phyloP scores from a whole-genome alignment of 2,888 invertebrate species.

The Leptogaster cylindrica region DNA sequence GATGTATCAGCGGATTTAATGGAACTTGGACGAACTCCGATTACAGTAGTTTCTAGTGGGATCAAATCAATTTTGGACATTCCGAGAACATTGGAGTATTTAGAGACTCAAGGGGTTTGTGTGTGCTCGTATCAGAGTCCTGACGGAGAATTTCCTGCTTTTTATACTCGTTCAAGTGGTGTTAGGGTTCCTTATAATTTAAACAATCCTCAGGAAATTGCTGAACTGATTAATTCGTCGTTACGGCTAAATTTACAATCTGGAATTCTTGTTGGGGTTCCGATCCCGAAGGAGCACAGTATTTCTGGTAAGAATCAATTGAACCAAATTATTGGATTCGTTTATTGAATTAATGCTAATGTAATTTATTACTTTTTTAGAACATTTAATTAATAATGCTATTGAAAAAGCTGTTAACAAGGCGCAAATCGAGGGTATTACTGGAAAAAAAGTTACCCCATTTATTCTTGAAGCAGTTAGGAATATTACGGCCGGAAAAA shows the following conservation, averaged over 20 bases:
- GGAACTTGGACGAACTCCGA: conserved; percentile 79
- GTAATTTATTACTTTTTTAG: too few species aligned
- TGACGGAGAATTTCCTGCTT: conserved; percentile 84
- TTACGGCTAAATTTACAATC: conserved; percentile 67
- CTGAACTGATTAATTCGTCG: conserved; percentile 70
- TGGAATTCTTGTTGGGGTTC: conserved; percentile 87
- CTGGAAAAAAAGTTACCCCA: conserved; percentile 91
- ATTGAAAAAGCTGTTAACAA: conserved; percentile 73
- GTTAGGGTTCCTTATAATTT: conserved; percentile 75
- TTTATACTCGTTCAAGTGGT: conserved; percentile 84
- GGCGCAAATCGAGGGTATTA: conserved; percentile 68
- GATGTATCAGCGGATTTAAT: conserved; percentile 95
- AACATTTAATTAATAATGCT: conserved; percentile 68
- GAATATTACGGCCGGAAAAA: conserved; percentile 80
- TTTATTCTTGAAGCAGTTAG: conserved; percentile 82
- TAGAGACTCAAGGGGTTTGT: conserved; percentile 95
- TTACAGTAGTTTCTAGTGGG: conserved; percentile 94
- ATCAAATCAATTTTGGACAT: conserved; percentile 98
- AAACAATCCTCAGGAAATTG: conserved; percentile 70
- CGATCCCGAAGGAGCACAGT: conserved; percentile 78
- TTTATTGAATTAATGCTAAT: too few species aligned
- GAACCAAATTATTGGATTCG: too few species aligned
- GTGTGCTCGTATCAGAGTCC: conserved; percentile 78
- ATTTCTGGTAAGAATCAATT: conserved; percentile 65
- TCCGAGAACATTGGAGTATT: conserved; percentile 88